Base-by-base conservation (phyloP, 2,888 invertebrate species). In the Allygus modestus region DNA sequence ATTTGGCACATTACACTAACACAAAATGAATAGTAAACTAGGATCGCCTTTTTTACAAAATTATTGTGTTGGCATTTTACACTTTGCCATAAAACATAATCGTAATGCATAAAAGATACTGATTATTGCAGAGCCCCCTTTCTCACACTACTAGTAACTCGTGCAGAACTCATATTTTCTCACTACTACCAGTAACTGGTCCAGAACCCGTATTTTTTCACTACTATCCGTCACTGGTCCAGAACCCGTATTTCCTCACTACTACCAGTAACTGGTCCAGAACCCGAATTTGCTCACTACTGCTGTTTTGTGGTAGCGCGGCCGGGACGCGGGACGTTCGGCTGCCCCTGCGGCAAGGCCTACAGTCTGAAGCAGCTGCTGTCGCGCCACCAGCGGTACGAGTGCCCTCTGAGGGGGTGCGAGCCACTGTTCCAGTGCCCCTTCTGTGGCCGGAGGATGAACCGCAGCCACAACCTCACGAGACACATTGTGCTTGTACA, bases 401-500 rank as follows among this genome's bases (percentile, higher is more conserved):
- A 88, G 82, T 88, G 88, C 81, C 23, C 23, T 7, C 26, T 58
- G 58, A 1, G 69, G 4, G 88, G 87, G 1, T 85, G 86, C 46
- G 91, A 91, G 88, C 90, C 90, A 15, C 90, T 90, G 87, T 91
- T 91, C 88, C 90, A 91, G 87, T 91, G 91, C 88, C 90, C 90
- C n/a, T 75, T 84, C 69, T 86, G 86, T 46, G 11, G 41, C 43
- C 1, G n/a, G 15, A 17, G 77, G 7, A 28, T 90, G 88, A 90
- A 90, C 84, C 90, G 90, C 90, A 89, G 88, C 87, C 90, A 90
- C 84, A 90, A 90, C 4, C 86, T 91, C 75, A 89, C 89, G 69
- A 89, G 90, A 33, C 90, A 91, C 85, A 88, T 90, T 11, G 85
- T 84, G 58, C 46, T 65, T 28, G 82, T 86, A 20, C 86, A 85